Conservation (phyloP, 2,888 invertebrate species). For the Plagodis pulveraria region DNA sequence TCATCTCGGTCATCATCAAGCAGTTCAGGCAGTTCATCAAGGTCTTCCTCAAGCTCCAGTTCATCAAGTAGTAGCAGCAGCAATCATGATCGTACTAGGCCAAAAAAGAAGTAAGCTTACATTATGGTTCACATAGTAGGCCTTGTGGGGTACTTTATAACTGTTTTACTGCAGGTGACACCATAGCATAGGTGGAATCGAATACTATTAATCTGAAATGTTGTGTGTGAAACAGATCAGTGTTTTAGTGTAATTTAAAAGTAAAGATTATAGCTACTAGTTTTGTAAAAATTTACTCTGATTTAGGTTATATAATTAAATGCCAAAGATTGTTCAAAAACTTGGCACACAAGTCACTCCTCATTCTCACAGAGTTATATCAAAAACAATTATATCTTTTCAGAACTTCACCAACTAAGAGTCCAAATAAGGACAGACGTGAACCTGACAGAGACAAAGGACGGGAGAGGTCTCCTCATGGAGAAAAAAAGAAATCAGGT, state of each 20-base stretch:
- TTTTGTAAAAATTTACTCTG: too few relatives aligned
- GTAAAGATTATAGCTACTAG: too few relatives aligned
- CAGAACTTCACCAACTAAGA: slow-evolving; percentile 77
- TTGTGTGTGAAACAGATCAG: too few relatives aligned
- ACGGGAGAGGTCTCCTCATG: slow-evolving; percentile 73
- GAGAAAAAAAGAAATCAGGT: slow-evolving; percentile 73
- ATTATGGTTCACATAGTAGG: background rate
- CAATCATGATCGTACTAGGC: slow-evolving; percentile 86
- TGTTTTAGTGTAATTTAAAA: too few relatives aligned
- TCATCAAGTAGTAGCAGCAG: slow-evolving; percentile 88
- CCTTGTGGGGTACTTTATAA: too few relatives aligned
- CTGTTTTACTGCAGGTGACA: too few relatives aligned
- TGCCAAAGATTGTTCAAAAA: too few relatives aligned
- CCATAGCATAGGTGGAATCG: too few relatives aligned
- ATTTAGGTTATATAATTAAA: too few relatives aligned
- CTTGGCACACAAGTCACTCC: too few relatives aligned
- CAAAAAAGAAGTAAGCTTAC: slow-evolving; percentile 85
- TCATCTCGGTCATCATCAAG: slow-evolving; percentile 92
- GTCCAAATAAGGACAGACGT: slow-evolving; percentile 77
- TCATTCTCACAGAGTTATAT: too few relatives aligned
- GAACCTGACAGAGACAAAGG: slow-evolving; percentile 68
- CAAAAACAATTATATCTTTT: background rate
- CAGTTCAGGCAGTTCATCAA: slow-evolving; percentile 86
- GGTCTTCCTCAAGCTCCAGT: slow-evolving; percentile 86
- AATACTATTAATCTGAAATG: too few relatives aligned